Evolutionary conservation across 2,113 vertebrate genomes (phyloP).

Genomic region (Capra hircus): DNA sequence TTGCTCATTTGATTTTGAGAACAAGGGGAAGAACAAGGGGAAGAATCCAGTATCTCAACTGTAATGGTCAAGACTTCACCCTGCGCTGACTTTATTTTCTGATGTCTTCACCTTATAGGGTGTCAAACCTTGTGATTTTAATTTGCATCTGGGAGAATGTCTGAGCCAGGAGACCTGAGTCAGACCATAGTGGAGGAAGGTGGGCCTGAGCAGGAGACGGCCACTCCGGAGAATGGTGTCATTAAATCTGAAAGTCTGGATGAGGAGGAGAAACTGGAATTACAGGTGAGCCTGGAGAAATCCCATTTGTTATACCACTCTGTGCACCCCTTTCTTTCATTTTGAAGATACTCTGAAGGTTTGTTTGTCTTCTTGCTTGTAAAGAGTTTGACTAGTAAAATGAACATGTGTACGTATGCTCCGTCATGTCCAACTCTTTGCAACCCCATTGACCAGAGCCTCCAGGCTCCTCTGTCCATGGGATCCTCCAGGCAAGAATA

Average conservation of each 20-base stretch:
- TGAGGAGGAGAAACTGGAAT: conserved; percentile 82
- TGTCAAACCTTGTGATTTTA: conserved; percentile 75
- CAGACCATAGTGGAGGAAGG: conserved; percentile 77
- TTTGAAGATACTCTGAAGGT: neutral
- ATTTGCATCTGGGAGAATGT: conserved; percentile 84
- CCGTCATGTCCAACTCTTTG: neutral
- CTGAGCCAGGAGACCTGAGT: conserved; percentile 82
- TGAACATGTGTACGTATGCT: neutral
- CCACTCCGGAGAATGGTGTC: conserved; percentile 80
- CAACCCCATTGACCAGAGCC: neutral
- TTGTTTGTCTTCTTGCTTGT: neutral
- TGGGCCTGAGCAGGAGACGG: conserved; percentile 73
- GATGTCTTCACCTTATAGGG: conserved; percentile 75
- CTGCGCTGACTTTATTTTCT: conserved; percentile 18
- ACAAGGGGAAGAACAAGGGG: conserved; percentile 23
- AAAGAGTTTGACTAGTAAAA: neutral
- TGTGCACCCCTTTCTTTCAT: neutral
- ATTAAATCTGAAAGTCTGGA: conserved; percentile 83
- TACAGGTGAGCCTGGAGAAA: conserved; percentile 76
- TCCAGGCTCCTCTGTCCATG: neutral
- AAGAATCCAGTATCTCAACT: neutral
- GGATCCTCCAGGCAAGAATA: neutral
- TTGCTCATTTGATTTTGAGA: conserved; percentile 3
- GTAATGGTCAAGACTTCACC: conserved; percentile 2
- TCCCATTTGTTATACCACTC: rapidly evolving